Conservation (phyloP, 1,140 invertebrate genomes). For the Ostrea edulis region DNA sequence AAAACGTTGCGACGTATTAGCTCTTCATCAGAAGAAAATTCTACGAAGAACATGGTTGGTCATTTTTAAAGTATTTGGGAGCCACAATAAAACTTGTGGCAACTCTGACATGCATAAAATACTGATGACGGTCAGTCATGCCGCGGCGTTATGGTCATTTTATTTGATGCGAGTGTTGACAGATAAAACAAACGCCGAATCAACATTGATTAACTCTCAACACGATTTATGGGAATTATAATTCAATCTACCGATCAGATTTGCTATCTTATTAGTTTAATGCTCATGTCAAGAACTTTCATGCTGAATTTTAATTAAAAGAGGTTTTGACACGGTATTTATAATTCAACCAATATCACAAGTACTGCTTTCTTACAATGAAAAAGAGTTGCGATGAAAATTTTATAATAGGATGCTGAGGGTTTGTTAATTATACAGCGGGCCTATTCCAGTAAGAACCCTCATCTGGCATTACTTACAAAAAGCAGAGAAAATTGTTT, state of each 20-base stretch:
- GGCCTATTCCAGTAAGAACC: not conserved
- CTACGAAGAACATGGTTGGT: not conserved
- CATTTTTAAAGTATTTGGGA: not conserved
- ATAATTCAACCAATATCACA: constrained; percentile 27
- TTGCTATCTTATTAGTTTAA: constrained; percentile 16
- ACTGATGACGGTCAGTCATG: not conserved
- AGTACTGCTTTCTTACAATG: constrained; percentile 23
- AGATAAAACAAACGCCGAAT: constrained; percentile 9
- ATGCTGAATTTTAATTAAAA: constrained; percentile 36
- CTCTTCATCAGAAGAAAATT: not conserved
- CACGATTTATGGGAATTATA: constrained; percentile 18
- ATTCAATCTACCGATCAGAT: constrained; percentile 12
- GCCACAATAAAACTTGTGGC: constrained; percentile 5
- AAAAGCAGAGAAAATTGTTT: not conserved
- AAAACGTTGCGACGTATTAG: not conserved
- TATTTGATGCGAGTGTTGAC: constrained; percentile 7
- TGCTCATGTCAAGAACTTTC: constrained; percentile 22
- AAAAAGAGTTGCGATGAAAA: not conserved
- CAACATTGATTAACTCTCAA: not conserved
- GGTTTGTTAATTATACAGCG: constrained; percentile 7
- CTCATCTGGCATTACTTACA: constrained; percentile 11
- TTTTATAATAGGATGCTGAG: not conserved
- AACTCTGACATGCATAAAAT: constrained; percentile 11
- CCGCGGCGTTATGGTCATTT: not conserved
- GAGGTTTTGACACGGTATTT: constrained; percentile 10